A percentile compares a stretch with the other conserved stretches of the same genome.
phyloP scores from a whole-genome alignment of 2,888 invertebrate species.

The Diplolepis rosae region DNA sequence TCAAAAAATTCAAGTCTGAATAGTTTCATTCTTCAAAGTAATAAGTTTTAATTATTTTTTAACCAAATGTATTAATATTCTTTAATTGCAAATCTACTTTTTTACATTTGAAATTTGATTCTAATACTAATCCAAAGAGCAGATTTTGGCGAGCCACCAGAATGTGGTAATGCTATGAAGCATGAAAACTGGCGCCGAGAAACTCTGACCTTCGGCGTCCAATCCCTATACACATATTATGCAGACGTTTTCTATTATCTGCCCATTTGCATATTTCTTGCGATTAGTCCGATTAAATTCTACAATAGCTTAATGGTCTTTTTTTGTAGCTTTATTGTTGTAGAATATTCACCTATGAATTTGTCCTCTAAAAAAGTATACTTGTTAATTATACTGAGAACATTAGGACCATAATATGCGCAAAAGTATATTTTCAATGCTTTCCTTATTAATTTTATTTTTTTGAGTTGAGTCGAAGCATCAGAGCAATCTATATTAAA shows the following conservation, averaged over 20 bases:
- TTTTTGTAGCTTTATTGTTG: slow-evolving; percentile 62
- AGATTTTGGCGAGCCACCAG: slow-evolving; percentile 71
- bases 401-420: slow-evolving; percentile 1
- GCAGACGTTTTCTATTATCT: slow-evolving; percentile 50
- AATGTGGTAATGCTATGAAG: slow-evolving; percentile 72
- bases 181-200: slow-evolving; percentile 64
- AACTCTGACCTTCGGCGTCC: slow-evolving; percentile 42
- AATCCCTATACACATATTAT: slow-evolving; percentile 38
- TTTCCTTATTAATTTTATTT: slow-evolving; percentile 22
- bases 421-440: slow-evolving; percentile 23
- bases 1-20: too few relatives aligned
- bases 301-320: slow-evolving; percentile 61
- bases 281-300: slow-evolving; percentile 59
- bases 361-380: background rate
- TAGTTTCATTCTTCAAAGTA: too few relatives aligned
- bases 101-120: background rate
- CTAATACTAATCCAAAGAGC: slow-evolving; percentile 6
- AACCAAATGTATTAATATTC: too few relatives aligned
- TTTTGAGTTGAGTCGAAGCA: slow-evolving; percentile 30
- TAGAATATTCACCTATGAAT: slow-evolving; percentile 51
- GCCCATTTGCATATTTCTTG: slow-evolving; percentile 47
- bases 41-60: too few relatives aligned
- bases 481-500: slow-evolving; percentile 23
- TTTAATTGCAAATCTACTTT: background rate
- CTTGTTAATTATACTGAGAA: slow-evolving; percentile 1